Conservation (phyloP, 35 echinoderm and acorn worm genomes). For the Nesometra sesokonis region DNA sequence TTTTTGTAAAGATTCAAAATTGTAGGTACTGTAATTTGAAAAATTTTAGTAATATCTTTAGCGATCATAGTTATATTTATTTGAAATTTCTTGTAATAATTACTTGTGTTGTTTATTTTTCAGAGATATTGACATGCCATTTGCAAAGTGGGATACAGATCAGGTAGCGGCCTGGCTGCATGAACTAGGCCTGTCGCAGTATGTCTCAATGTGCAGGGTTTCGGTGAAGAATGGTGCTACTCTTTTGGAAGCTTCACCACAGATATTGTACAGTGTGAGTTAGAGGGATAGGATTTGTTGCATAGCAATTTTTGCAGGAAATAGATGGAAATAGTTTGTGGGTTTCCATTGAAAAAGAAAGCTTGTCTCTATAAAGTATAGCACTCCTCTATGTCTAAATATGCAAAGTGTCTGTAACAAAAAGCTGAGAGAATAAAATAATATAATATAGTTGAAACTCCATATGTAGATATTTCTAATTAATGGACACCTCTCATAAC, state of each 20-base stretch:
- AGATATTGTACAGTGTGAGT: conserved; percentile 79
- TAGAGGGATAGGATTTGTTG: not conserved
- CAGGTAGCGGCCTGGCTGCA: conserved; percentile 81
- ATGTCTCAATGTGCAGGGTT: conserved; percentile 63
- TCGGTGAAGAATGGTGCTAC: conserved; percentile 93
- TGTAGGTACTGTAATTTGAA: too few relatives aligned
- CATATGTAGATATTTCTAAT: too few relatives aligned
- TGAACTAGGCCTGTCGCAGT: conserved; percentile 78
- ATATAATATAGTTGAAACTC: too few relatives aligned
- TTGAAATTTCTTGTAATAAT: not conserved
- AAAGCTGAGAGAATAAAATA: too few relatives aligned
- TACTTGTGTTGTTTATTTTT: not conserved
- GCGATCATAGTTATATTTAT: not conserved
- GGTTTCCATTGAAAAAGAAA: too few relatives aligned
- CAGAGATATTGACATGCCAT: conserved; percentile 71
- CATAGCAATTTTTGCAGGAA: too few relatives aligned
- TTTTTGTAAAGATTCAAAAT: too few relatives aligned
- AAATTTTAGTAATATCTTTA: not conserved
- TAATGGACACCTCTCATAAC: too few relatives aligned
- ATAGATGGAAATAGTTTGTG: too few relatives aligned
- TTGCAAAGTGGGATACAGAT: conserved; percentile 87
- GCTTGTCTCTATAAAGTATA: too few relatives aligned
- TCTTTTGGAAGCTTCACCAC: conserved; percentile 59
- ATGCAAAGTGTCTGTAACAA: too few relatives aligned
- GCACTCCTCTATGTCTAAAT: too few relatives aligned